phyloP scores from a whole-genome alignment of 2,797 vertebrate genomes.

The Vespertilio murinus region DNA sequence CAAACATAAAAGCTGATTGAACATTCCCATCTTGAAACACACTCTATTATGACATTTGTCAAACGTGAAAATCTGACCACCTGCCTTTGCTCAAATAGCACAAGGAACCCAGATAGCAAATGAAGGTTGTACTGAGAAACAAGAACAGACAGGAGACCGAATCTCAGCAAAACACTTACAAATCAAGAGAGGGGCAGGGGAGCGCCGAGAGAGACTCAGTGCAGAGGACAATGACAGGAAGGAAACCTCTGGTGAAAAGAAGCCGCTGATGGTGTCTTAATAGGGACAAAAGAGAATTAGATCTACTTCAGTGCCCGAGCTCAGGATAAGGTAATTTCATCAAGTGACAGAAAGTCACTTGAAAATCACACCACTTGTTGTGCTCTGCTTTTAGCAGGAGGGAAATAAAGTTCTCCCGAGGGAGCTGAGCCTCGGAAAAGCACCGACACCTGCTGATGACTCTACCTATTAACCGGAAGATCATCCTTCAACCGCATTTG shows the following conservation, averaged over 20 bases:
- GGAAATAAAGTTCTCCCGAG: background rate
- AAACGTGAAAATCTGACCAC: slow-evolving; percentile 71
- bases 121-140: slow-evolving; percentile 71
- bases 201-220: slow-evolving; percentile 71
- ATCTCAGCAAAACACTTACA: slow-evolving; percentile 77
- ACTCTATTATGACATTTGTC: slow-evolving; percentile 66
- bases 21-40: slow-evolving; percentile 66
- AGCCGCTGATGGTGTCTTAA: slow-evolving; percentile 62
- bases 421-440: slow-evolving; percentile 16
- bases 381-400: background rate
- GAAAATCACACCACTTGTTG: slow-evolving; percentile 58
- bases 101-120: slow-evolving; percentile 69
- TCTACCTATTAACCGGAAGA: slow-evolving; percentile 9
- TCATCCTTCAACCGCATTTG: background rate
- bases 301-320: slow-evolving; percentile 49
- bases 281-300: slow-evolving; percentile 65
- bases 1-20: slow-evolving; percentile 67
- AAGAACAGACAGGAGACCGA: slow-evolving; percentile 69
- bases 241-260: slow-evolving; percentile 69
- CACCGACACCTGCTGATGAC: background rate
- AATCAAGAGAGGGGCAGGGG: slow-evolving; percentile 57
- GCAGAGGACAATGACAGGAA: slow-evolving; percentile 68
- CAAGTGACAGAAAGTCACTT: slow-evolving; percentile 72
- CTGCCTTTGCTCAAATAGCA: slow-evolving; percentile 60
- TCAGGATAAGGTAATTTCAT: slow-evolving; percentile 62